Conservation (phyloP, 2,113 vertebrate genomes). For the Colaptes auratus region DNA sequence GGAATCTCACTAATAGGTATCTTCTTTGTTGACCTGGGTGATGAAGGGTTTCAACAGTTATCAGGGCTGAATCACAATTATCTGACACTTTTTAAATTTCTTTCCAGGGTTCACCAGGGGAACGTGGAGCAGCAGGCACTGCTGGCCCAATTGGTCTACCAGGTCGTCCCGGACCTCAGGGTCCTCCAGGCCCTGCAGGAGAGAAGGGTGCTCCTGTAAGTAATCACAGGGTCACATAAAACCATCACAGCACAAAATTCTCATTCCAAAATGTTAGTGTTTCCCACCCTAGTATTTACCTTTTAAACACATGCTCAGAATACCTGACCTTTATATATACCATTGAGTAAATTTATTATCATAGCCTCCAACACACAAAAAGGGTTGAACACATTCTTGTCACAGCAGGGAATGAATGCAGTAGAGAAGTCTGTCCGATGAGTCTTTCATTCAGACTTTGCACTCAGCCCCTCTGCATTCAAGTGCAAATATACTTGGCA, state of each 20-base stretch:
- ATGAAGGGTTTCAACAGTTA: neutral
- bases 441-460: slow-evolving; percentile 58
- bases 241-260: neutral
- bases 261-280: neutral
- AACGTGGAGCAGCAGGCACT: slow-evolving; percentile 90
- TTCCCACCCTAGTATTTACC: neutral
- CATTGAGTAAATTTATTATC: slow-evolving; percentile 20
- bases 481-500: neutral
- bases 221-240: slow-evolving; percentile 12
- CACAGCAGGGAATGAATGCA: neutral
- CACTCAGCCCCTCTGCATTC: slow-evolving; percentile 4
- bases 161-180: slow-evolving; percentile 92
- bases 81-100: neutral
- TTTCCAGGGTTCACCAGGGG: slow-evolving; percentile 93
- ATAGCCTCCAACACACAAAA: neutral
- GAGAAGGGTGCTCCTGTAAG: slow-evolving; percentile 96
- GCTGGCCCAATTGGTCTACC: slow-evolving; percentile 93
- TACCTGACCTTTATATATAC: neutral
- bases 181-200: slow-evolving; percentile 92
- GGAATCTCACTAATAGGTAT: neutral
- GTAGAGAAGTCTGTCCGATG: slow-evolving; percentile 25
- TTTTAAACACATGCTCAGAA: neutral
- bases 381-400: neutral
- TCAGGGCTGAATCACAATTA: neutral
- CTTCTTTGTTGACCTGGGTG: neutral